Conservation (phyloP, 2,113 vertebrate species). For the Morone saxatilis region DNA sequence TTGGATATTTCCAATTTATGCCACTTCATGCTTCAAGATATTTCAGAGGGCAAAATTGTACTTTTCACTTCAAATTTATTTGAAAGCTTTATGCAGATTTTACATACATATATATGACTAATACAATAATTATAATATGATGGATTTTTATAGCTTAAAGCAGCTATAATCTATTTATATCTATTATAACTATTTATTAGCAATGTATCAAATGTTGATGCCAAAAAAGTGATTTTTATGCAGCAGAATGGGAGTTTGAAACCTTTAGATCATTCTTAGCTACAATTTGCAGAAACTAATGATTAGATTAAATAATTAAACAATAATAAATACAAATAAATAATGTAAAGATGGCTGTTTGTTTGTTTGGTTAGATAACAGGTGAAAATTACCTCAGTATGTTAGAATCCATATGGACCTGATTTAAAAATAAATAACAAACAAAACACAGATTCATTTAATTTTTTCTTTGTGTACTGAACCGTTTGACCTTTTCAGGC, state of each 20-base stretch:
- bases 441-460: too few relatives aligned
- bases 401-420: too few relatives aligned
- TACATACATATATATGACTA: neutral
- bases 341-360: neutral
- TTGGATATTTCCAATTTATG: neutral
- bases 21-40: neutral
- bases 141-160: too few relatives aligned
- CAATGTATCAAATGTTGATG: too few relatives aligned
- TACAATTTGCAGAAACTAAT: neutral
- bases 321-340: neutral
- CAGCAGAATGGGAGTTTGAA: neutral
- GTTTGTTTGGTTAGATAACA: too few relatives aligned
- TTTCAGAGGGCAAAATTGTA: neutral
- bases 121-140: too few relatives aligned
- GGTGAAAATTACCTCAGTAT: too few relatives aligned
- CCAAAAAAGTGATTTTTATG: too few relatives aligned
- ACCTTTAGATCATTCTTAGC: neutral
- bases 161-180: too few relatives aligned
- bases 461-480: too few relatives aligned
- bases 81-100: neutral
- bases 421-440: too few relatives aligned
- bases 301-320: neutral
- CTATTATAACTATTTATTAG: too few relatives aligned
- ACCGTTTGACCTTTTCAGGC: neutral
- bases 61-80: neutral